Evolutionary conservation across 2,888 invertebrate species (phyloP), one percentile per base, ranked within the genome.

Genomic region (Augochlorella aurata): DNA sequence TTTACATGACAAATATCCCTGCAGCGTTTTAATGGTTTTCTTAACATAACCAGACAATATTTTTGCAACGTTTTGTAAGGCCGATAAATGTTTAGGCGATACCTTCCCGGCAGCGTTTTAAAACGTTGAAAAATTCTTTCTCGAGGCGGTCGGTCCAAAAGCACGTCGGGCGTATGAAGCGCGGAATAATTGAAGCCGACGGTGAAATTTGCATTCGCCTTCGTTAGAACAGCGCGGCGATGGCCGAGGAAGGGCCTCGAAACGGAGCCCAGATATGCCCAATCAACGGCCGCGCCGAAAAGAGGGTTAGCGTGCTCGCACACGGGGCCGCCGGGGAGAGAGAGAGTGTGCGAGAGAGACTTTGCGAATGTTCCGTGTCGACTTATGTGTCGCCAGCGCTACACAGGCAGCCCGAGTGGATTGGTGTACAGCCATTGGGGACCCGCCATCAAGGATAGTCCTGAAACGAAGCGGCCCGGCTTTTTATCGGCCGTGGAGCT

Each of bases 151-250:
- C 2, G 18, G 38, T 12, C n/a, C 61, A 44, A 65, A 44, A 65
- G 44, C 44, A n/a, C n/a, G 65, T 38, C 18, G 12, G 44, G 38
- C 18, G 65, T 38, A 44, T 44, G 12, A 16, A 44, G 44, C 65
- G 10, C 38, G 65, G 38, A 44, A 68, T 68, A 68, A 68, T 47
- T 47, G 67, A 78, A 52, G 76, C 66, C 21, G 45, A 29, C 50
- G 67, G 54, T 38, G 52, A 75, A 78, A 87, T 84, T 87, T 85
- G 87, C 85, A 82, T 87, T 79, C 77, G 21, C 74, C 82, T 79
- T 79, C 79, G 68, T 66, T 82, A 81, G 82, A 85, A 67, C 70
- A 58, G 69, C 66, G 63, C 44, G 69, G 81, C 79, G 70, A 79
- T 76, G 85, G 81, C 81, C 81, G 74, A 80, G 79, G 44, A 44